phyloP scores from a whole-genome alignment of 2,113 vertebrate genomes.

The human region GRCh38 chr20:62164501-62165000 shows the following conservation, averaged over 20 bases:
- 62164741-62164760: neutral
- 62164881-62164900: neutral
- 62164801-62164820: neutral
- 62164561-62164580: fast-evolving
- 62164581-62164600: fast-evolving
- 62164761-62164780: neutral
- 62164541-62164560: neutral
- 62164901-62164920: neutral
- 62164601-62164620: fast-evolving
- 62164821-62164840: neutral
- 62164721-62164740: neutral
- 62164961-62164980: neutral
- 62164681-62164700: fast-evolving
- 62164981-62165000: fast-evolving
- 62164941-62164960: neutral
- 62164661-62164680: fast-evolving
- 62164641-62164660: fast-evolving
- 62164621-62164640: neutral
- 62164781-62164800: neutral
- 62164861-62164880: neutral
- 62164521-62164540: neutral
- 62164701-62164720: fast-evolving
- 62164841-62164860: neutral
- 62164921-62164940: neutral
- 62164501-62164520: neutral